These are phyloP conservation scores for Eumerus sabulonum DNA, from an alignment of 2,888 invertebrate species.

Conservation along the genomic window DNA sequence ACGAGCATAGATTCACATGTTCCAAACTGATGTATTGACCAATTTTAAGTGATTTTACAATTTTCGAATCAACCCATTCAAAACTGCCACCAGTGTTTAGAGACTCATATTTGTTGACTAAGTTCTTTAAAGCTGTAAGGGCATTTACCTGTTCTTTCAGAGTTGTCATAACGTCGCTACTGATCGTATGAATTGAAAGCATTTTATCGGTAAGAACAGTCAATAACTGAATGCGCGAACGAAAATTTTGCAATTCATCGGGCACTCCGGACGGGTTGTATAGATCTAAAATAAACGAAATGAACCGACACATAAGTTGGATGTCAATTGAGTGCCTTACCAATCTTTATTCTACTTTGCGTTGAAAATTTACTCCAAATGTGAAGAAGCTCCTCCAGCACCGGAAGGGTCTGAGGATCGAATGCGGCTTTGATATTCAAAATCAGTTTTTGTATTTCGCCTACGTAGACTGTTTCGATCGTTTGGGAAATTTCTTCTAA, in stretches of 20 bases:
- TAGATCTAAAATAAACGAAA: slow-evolving; percentile 70
- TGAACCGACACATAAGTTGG: neutral
- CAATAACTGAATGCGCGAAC: slow-evolving; percentile 72
- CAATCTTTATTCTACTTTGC: slow-evolving; percentile 68
- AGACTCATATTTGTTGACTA: slow-evolving; percentile 80
- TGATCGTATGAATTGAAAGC: slow-evolving; percentile 27
- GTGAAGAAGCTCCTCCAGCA: slow-evolving; percentile 70
- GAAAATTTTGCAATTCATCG: slow-evolving; percentile 75
- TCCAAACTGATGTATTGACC: slow-evolving; percentile 93
- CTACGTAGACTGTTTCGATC: slow-evolving; percentile 72
- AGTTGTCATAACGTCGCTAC: slow-evolving; percentile 29
- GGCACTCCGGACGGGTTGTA: slow-evolving; percentile 70
- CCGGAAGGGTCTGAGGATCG: neutral
- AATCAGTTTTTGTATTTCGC: slow-evolving; percentile 71
- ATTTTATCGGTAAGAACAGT: slow-evolving; percentile 71
- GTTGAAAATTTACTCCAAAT: slow-evolving; percentile 75
- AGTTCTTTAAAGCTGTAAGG: slow-evolving; percentile 70
- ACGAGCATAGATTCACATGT: slow-evolving; percentile 96
- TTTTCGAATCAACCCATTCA: slow-evolving; percentile 94
- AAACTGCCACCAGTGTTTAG: slow-evolving; percentile 93
- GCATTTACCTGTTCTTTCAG: slow-evolving; percentile 51
- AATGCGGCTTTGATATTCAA: slow-evolving; percentile 45
- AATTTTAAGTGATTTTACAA: slow-evolving; percentile 90
- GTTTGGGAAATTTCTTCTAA: slow-evolving; percentile 83
- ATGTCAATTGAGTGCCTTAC: slow-evolving; percentile 66